Evolutionary conservation across 2,888 invertebrate genomes (phyloP).

Genomic region (Meiosimyza decipiens): DNA sequence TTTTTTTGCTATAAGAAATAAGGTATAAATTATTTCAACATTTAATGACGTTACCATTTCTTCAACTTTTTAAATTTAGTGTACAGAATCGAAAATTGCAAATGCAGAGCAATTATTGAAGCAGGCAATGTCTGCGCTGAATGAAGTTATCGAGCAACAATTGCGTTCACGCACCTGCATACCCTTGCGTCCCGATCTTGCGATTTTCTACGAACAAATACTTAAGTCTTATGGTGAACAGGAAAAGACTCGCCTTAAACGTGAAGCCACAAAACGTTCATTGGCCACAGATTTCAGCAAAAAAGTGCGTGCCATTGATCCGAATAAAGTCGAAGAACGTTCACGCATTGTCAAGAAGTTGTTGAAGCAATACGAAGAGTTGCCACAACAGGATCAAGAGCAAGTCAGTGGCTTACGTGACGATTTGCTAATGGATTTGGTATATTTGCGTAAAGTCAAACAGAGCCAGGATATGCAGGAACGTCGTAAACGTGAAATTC

Average conservation of each 20-base stretch:
- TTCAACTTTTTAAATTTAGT: slow-evolving; percentile 34
- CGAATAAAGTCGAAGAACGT: slow-evolving; percentile 52
- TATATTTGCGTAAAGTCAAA: slow-evolving; percentile 50
- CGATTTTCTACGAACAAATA: slow-evolving; percentile 59
- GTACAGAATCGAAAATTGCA: slow-evolving; percentile 46
- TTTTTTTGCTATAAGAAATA: slow-evolving; percentile 46
- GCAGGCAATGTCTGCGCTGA: slow-evolving; percentile 57
- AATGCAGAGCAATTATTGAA: slow-evolving; percentile 57
- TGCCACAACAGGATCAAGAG: slow-evolving; percentile 56
- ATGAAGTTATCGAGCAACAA: slow-evolving; percentile 60
- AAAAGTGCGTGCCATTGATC: slow-evolving; percentile 47
- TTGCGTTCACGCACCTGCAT: slow-evolving; percentile 57
- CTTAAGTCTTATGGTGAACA: slow-evolving; percentile 51
- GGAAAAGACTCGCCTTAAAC: slow-evolving; percentile 53
- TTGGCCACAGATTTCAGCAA: slow-evolving; percentile 43
- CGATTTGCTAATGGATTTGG: slow-evolving; percentile 55
- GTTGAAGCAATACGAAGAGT: slow-evolving; percentile 57
- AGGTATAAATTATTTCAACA: slow-evolving; percentile 40
- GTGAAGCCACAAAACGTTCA: slow-evolving; percentile 42
- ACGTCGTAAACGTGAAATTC: slow-evolving; percentile 41
- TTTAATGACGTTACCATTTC: neutral
- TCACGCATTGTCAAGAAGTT: slow-evolving; percentile 60
- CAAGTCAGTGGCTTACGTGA: slow-evolving; percentile 50
- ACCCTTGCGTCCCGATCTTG: slow-evolving; percentile 56
- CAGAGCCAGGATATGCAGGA: slow-evolving; percentile 40